Evolutionary conservation across 2,113 vertebrate species (phyloP).

Genomic region (Phasianus colchicus): DNA sequence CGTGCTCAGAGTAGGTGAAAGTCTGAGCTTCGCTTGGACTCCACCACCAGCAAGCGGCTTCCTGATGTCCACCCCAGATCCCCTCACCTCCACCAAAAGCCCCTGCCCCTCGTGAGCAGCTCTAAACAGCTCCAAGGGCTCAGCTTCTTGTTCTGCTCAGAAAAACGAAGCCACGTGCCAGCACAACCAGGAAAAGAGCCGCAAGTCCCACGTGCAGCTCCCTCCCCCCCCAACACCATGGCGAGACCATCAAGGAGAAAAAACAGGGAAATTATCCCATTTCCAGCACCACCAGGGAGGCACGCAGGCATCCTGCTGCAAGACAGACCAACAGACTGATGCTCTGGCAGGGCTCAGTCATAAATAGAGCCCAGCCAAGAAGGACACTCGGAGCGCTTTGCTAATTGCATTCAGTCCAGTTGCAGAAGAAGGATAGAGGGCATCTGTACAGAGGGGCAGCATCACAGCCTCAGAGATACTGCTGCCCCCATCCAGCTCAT

Average conservation of each 20-base stretch:
- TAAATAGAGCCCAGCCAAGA: neutral
- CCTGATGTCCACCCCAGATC: neutral
- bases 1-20: neutral
- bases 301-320: neutral
- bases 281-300: neutral
- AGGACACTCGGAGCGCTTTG: neutral
- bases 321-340: neutral
- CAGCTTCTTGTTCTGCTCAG: neutral
- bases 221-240: neutral
- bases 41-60: neutral
- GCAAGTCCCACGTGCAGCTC: accelerated
- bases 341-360: neutral
- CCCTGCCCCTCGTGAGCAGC: neutral
- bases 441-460: neutral
- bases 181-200: neutral
- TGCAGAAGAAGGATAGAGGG: neutral
- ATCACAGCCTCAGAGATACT: accelerated
- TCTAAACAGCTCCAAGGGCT: neutral
- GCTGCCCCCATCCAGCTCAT: neutral
- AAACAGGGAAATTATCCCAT: accelerated
- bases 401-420: neutral
- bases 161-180: neutral
- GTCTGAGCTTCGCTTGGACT: neutral
- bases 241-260: neutral
- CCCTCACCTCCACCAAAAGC: neutral